A percentile compares a stretch with the other conserved stretches of the same genome.
phyloP scores from a whole-genome alignment of 2,113 vertebrate genomes.

The Indicator indicator region DNA sequence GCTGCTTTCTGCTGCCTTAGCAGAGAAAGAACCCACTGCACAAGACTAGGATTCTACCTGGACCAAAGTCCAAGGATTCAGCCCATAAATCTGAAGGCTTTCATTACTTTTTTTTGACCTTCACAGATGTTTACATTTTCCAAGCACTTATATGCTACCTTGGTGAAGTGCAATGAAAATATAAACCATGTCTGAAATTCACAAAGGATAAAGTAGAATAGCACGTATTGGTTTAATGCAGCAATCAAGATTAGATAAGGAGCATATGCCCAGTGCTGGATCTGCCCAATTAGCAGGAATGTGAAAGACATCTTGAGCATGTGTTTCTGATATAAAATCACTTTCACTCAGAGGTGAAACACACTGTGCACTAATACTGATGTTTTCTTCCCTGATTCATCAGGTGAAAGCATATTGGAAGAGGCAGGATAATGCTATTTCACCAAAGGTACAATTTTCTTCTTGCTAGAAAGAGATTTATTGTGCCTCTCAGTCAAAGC shows the following conservation, averaged over 20 bases:
- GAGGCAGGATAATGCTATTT: constrained; percentile 48
- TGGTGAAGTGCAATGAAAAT: constrained; percentile 61
- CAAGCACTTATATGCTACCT: constrained; percentile 36
- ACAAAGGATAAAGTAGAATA: background rate
- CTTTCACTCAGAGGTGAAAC: constrained; percentile 10
- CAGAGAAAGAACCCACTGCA: background rate
- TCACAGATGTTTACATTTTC: constrained; percentile 59
- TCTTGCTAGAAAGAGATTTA: constrained; percentile 13
- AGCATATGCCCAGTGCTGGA: background rate
- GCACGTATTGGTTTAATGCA: background rate
- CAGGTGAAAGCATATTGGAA: constrained; percentile 52
- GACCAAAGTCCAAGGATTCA: constrained; percentile 40
- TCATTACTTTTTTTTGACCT: background rate
- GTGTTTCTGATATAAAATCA: constrained; percentile 45
- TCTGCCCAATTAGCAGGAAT: constrained; percentile 40
- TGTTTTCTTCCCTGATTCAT: constrained; percentile 10
- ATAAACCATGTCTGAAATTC: constrained; percentile 47
- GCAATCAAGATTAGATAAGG: constrained; percentile 41
- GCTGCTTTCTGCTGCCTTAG: constrained; percentile 23
- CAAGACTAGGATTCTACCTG: background rate
- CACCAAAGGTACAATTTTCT: constrained; percentile 2
- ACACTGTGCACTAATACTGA: background rate
- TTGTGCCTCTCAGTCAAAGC: background rate
- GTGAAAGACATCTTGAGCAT: constrained; percentile 29
- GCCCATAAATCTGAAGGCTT: constrained; percentile 52